Evolutionary conservation across 1,140 invertebrate genomes (phyloP).

Genomic region (Paraescarpia echinospica): DNA sequence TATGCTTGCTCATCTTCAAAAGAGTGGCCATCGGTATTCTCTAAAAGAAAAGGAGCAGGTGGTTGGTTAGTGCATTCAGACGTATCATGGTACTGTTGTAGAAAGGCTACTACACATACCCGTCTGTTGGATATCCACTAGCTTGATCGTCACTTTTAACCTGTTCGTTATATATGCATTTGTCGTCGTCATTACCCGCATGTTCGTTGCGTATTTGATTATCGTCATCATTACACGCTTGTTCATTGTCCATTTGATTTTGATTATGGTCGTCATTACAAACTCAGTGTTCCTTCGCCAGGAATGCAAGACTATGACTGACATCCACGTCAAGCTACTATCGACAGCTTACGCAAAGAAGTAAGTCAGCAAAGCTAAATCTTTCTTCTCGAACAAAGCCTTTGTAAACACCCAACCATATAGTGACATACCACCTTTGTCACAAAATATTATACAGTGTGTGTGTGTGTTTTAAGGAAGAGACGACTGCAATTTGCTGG

Average conservation of each 20-base stretch:
- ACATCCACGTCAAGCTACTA: neutral
- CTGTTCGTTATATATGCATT: too few relatives aligned
- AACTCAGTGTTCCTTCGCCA: neutral
- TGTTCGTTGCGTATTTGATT: neutral
- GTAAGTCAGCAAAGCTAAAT: neutral
- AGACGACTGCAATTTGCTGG: too few relatives aligned
- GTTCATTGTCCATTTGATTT: neutral
- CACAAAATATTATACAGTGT: too few relatives aligned
- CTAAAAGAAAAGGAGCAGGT: neutral
- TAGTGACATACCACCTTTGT: too few relatives aligned
- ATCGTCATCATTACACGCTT: neutral
- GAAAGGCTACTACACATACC: too few relatives aligned
- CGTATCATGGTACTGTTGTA: too few relatives aligned
- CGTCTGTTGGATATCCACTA: too few relatives aligned
- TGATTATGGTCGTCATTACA: neutral
- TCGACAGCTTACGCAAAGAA: neutral
- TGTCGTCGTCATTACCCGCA: too few relatives aligned
- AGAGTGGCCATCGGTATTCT: neutral
- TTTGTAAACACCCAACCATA: too few relatives aligned
- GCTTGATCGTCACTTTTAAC: too few relatives aligned
- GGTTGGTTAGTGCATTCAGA: too few relatives aligned
- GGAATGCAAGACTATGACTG: neutral
- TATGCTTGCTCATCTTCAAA: neutral
- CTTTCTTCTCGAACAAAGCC: neutral
- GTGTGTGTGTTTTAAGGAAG: too few relatives aligned